phyloP scores from a whole-genome alignment of 1,140 invertebrate genomes.

The Drosophila aff. region DNA sequence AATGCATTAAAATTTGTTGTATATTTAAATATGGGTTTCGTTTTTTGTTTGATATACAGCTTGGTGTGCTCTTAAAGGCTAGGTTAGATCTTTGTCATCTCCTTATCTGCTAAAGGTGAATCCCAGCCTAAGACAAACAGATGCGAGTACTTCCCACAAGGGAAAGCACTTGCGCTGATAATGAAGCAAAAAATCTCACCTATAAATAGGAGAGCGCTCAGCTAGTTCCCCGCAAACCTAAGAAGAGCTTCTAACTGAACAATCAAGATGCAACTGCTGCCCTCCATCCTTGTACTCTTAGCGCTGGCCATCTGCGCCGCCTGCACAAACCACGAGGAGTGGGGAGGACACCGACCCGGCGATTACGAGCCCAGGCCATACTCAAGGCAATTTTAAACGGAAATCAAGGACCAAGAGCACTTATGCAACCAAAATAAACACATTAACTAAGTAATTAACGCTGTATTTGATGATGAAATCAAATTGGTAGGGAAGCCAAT shows the following conservation, averaged over 20 bases:
- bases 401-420: neutral
- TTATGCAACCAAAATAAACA: conserved; percentile 2
- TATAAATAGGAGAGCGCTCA: conserved; percentile 25
- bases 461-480: conserved; percentile 57
- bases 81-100: too few relatives aligned
- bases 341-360: conserved; percentile 17
- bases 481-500: conserved; percentile 15
- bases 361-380: conserved; percentile 29
- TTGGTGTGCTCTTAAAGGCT: neutral
- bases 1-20: conserved; percentile 40
- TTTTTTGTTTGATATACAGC: neutral
- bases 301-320: conserved; percentile 35
- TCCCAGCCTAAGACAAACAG: conserved; percentile 12
- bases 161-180: conserved; percentile 13
- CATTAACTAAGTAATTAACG: neutral
- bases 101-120: conserved; percentile 21
- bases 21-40: neutral
- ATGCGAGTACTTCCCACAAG: conserved; percentile 21
- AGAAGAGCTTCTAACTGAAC: neutral
- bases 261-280: conserved; percentile 55
- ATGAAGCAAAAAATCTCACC: neutral
- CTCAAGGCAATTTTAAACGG: conserved; percentile 9
- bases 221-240: neutral
- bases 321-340: conserved; percentile 46
- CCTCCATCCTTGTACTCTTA: conserved; percentile 28